Percentiles rank a stretch among this genome's conserved stretches.
These are phyloP conservation scores for Myotis findleyi DNA, from an alignment of 2,797 vertebrate species.

Conservation along the genomic window DNA sequence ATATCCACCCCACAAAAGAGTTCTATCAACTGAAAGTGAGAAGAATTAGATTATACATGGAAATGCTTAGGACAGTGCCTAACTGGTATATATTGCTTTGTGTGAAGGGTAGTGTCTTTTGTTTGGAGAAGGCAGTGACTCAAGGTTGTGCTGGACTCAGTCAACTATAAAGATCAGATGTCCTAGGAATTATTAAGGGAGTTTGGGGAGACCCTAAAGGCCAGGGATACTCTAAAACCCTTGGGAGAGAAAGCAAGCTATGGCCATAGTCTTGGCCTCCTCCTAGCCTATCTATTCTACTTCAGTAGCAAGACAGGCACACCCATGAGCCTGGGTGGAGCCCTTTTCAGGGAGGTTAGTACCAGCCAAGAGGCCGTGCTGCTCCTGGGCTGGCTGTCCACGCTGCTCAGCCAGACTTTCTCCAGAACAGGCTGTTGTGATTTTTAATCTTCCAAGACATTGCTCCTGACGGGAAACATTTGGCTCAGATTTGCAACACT, in stretches of 20 bases:
- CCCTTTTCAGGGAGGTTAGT: slow-evolving; percentile 64
- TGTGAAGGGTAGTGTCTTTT: neutral
- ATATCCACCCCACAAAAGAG: neutral
- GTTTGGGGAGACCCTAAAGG: neutral
- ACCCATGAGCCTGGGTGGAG: slow-evolving; percentile 2
- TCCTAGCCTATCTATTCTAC: neutral
- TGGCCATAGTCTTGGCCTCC: neutral
- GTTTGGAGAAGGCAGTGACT: neutral
- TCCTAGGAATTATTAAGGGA: neutral
- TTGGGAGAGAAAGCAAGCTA: neutral
- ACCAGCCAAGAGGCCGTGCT: slow-evolving; percentile 43
- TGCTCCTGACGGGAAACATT: slow-evolving; percentile 69
- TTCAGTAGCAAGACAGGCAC: slow-evolving; percentile 60
- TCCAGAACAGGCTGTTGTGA: slow-evolving; percentile 68
- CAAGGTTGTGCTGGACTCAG: neutral
- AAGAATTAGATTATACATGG: neutral
- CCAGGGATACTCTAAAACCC: neutral
- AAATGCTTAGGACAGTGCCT: neutral
- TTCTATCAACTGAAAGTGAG: neutral
- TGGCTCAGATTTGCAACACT: slow-evolving; percentile 62
- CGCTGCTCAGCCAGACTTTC: slow-evolving; percentile 55
- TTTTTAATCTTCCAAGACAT: slow-evolving; percentile 70
- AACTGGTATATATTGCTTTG: no score
- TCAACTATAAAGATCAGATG: no score
- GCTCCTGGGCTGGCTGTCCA: slow-evolving; percentile 35